These are phyloP conservation scores for Brienomyrus brachyistius DNA, from an alignment of 2,113 vertebrate species.

Conservation along the genomic window DNA sequence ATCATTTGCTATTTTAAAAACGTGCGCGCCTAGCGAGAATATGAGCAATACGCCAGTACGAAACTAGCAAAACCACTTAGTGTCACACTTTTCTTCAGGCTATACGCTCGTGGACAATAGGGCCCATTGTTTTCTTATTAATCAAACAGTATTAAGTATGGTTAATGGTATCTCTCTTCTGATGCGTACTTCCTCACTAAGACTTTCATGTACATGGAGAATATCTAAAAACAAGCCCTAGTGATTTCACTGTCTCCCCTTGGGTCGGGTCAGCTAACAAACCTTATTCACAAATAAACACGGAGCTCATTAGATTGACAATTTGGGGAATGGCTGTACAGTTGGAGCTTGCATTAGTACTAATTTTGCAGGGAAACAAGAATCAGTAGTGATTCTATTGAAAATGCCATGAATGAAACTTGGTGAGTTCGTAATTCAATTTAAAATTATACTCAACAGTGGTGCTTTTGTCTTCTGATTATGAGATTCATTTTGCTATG, in stretches of 20 bases:
- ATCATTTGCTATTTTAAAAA: too few species aligned
- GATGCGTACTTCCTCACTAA: neutral
- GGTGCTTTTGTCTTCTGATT: conserved; percentile 21
- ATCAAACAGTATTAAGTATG: neutral
- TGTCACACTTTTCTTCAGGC: neutral
- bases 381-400: conserved; percentile 37
- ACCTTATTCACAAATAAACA: conserved; percentile 32
- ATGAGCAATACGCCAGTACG: neutral
- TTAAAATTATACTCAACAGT: conserved; percentile 31
- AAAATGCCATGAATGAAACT: conserved; percentile 15
- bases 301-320: conserved; percentile 17
- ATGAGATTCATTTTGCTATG: conserved; percentile 29
- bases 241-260: neutral
- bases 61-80: too few species aligned
- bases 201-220: neutral
- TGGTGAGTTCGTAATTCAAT: conserved; percentile 30
- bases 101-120: neutral
- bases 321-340: conserved; percentile 21
- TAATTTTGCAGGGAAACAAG: conserved; percentile 16
- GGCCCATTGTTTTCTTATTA: neutral
- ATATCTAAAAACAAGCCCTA: neutral
- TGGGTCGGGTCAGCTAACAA: conserved; percentile 19
- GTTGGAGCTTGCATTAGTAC: conserved; percentile 36
- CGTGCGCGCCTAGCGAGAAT: too few species aligned
- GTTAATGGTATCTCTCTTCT: neutral